phyloP scores from a whole-genome alignment of 2,113 vertebrate genomes.

The Alligator sinensis region DNA sequence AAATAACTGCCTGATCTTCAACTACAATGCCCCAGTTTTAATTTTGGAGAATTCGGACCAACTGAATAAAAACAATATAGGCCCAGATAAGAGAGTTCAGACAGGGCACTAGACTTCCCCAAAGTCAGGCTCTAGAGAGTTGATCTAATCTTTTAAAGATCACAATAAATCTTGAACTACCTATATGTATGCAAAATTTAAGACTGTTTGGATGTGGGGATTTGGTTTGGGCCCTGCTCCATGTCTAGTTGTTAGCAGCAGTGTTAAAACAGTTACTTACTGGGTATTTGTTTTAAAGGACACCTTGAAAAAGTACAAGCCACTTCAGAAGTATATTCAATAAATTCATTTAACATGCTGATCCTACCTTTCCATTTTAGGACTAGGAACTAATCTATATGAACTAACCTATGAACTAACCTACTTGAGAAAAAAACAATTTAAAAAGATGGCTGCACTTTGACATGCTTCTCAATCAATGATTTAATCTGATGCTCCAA shows the following conservation, averaged over 20 bases:
- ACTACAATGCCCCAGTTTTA: too few relatives aligned
- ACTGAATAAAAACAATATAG: background rate
- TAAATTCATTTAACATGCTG: background rate
- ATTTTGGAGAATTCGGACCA: background rate
- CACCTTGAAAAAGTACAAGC: background rate
- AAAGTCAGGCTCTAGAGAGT: background rate
- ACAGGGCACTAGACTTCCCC: fast-evolving
- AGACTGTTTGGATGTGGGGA: background rate
- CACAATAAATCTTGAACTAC: background rate
- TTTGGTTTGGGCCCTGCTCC: background rate
- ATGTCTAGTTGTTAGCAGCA: background rate
- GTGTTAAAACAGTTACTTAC: background rate
- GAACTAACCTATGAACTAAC: background rate
- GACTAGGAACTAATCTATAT: background rate
- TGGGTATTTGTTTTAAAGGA: background rate
- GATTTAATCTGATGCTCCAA: background rate
- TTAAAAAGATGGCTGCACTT: background rate
- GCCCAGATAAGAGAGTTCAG: background rate
- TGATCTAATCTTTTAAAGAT: background rate
- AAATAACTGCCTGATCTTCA: background rate
- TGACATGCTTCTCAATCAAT: background rate
- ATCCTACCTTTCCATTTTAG: background rate
- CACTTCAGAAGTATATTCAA: too few relatives aligned
- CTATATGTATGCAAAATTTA: too few relatives aligned
- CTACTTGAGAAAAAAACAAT: background rate